Evolutionary conservation across 2,113 vertebrate genomes (phyloP).

Genomic region (Sapajus apella): DNA sequence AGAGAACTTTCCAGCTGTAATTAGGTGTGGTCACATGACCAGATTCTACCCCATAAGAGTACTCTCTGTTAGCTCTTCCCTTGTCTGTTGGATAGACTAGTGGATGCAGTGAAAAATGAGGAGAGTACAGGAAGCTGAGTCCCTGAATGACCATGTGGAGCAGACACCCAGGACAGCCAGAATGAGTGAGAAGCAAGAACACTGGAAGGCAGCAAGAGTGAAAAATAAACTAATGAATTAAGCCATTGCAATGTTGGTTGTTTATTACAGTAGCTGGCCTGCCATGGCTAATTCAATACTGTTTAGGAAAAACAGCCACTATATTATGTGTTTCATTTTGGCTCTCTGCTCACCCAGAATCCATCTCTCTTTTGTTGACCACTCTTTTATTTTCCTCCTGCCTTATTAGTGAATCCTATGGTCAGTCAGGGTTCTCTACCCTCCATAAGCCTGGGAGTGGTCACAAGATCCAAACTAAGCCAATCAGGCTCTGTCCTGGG

Average conservation of each 20-base stretch:
- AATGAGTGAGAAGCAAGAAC: not conserved
- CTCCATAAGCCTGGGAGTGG: not conserved
- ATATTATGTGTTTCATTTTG: not conserved
- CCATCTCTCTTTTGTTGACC: not conserved
- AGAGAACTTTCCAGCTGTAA: not conserved
- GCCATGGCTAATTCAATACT: not conserved
- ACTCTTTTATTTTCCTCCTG: not conserved
- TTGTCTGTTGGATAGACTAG: not conserved
- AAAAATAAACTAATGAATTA: not conserved
- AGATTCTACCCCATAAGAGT: fast-evolving
- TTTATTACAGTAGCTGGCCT: not conserved
- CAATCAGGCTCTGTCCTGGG: not conserved
- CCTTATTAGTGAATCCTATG: not conserved
- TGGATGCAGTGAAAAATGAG: fast-evolving
- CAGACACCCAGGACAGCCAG: not conserved
- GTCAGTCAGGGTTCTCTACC: not conserved
- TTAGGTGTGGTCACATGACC: not conserved
- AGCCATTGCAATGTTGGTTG: not conserved
- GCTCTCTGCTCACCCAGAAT: not conserved
- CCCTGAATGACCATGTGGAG: not conserved
- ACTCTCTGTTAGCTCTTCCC: not conserved
- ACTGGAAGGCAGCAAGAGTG: not conserved
- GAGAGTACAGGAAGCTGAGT: too few relatives aligned
- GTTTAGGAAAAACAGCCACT: not conserved
- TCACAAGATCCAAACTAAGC: not conserved